Percentiles rank a stretch among this genome's conserved stretches.
phyloP scores from a whole-genome alignment of 2,888 invertebrate genomes.

The Nasonovia ribisnigri region DNA sequence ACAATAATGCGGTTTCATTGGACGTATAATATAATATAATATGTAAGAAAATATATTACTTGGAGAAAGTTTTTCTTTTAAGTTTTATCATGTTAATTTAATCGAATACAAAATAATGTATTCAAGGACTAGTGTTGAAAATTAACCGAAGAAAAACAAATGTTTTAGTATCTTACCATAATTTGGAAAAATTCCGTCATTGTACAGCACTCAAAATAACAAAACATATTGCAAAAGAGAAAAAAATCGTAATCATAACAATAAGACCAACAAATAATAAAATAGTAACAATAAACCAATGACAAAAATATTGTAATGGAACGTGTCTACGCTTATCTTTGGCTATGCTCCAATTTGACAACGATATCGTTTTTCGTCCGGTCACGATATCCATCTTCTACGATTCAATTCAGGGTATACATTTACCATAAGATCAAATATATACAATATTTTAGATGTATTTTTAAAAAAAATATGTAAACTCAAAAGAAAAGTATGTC shows the following conservation, averaged over 20 bases:
- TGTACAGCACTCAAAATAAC: not conserved
- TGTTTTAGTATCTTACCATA: not conserved
- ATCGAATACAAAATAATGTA: constrained; percentile 31
- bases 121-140: constrained; percentile 32
- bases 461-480: not conserved
- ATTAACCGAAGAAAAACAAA: not conserved
- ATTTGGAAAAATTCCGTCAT: constrained; percentile 53
- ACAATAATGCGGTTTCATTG: constrained; percentile 11
- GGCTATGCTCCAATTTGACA: constrained; percentile 44
- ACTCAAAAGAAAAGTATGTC: not conserved
- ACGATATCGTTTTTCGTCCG: constrained; percentile 9
- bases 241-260: constrained; percentile 52
- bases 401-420: constrained; percentile 19
- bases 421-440: constrained; percentile 22
- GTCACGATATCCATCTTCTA: constrained; percentile 21
- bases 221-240: not conserved
- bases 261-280: constrained; percentile 17
- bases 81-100: constrained; percentile 39
- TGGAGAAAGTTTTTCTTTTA: constrained; percentile 52
- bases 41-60: not conserved
- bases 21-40: not conserved
- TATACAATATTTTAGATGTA: not conserved
- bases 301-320: constrained; percentile 50
- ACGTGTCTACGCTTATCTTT: constrained; percentile 52
- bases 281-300: not conserved